These are phyloP conservation scores for Euplagia quadripunctaria DNA, from an alignment of 2,888 invertebrate species.

Conservation along the genomic window DNA sequence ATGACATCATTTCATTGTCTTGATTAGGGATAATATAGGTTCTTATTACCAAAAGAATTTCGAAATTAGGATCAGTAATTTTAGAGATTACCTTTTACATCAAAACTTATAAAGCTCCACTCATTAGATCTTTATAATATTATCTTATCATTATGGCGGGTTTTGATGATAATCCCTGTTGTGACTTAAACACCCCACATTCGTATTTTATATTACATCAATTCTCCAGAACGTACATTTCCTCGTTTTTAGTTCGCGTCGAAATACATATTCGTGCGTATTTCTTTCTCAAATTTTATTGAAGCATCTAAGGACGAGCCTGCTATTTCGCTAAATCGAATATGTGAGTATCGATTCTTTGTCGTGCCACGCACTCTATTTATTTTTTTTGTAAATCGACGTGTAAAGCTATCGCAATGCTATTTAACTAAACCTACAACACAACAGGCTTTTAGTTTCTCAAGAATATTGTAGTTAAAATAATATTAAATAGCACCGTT, in stretches of 20 bases:
- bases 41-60: not conserved
- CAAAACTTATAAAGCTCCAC: too few relatives aligned
- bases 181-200: too few relatives aligned
- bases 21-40: not conserved
- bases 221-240: not conserved
- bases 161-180: too few relatives aligned
- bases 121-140: too few relatives aligned
- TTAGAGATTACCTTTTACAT: not conserved
- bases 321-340: not conserved
- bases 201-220: not conserved
- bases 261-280: not conserved
- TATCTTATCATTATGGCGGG: too few relatives aligned
- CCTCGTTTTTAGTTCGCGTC: not conserved
- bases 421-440: not conserved
- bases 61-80: not conserved
- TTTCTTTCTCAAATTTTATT: not conserved
- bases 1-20: too few relatives aligned
- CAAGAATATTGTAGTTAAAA: slow-evolving; percentile 37
- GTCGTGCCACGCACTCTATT: not conserved
- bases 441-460: slow-evolving; percentile 29
- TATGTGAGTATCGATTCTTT: not conserved
- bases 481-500: slow-evolving; percentile 37
- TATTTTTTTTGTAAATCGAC: not conserved
- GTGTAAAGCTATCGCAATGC: not conserved
- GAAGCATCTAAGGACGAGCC: not conserved